phyloP scores from a whole-genome alignment of 2,888 invertebrate species.

The Meteorus colon region DNA sequence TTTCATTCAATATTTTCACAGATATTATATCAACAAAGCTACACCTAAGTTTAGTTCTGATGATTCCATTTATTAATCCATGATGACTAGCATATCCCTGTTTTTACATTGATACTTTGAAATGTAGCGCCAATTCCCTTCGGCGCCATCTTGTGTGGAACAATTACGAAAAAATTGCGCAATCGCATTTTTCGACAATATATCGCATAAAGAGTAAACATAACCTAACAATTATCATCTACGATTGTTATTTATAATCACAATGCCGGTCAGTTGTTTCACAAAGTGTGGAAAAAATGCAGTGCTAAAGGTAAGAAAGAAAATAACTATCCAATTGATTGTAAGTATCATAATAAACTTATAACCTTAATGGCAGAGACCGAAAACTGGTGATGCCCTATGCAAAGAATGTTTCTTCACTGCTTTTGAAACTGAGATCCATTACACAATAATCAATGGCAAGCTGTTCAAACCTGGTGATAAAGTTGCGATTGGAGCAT shows the following conservation, averaged over 20 bases:
- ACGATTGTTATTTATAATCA: conserved; percentile 46
- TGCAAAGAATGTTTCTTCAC: conserved; percentile 96
- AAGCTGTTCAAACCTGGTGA: conserved; percentile 88
- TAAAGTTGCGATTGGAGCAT: conserved; percentile 94
- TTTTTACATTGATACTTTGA: neutral
- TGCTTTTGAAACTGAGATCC: conserved; percentile 96
- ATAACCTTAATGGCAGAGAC: conserved; percentile 78
- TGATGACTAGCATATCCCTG: no score
- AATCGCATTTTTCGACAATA: no score
- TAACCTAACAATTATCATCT: neutral
- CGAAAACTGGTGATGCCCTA: conserved; percentile 92
- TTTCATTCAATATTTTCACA: neutral
- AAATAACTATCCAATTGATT: conserved; percentile 14
- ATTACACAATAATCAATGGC: conserved; percentile 89
- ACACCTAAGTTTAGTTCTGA: neutral
- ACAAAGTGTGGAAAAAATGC: conserved; percentile 85
- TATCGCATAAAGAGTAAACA: neutral
- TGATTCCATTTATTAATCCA: neutral
- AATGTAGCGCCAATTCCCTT: neutral
- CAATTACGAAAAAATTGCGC: no score
- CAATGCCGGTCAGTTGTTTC: conserved; percentile 82
- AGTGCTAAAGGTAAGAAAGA: conserved; percentile 80
- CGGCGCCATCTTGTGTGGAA: neutral
- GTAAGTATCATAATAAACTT: conserved; percentile 7
- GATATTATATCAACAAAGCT: neutral